Evolutionary conservation across 2,113 vertebrate genomes (phyloP).

Genomic region (Megaleporinus macrocephalus): DNA sequence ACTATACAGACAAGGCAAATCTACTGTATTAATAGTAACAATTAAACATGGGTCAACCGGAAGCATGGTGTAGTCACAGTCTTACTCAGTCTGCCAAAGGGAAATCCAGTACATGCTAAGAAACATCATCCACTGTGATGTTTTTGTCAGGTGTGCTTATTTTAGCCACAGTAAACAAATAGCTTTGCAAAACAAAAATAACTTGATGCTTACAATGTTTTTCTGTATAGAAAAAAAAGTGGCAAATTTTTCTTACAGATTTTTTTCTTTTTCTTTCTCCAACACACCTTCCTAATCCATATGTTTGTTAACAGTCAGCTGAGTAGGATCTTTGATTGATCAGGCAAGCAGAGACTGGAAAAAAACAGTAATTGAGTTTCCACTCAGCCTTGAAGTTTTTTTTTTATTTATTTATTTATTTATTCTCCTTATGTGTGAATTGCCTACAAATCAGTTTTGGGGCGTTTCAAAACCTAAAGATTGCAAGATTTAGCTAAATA

Average conservation of each 20-base stretch:
- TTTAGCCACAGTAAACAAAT: neutral
- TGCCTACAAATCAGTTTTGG: conserved; percentile 63
- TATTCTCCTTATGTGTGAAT: conserved; percentile 60
- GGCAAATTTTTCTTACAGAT: neutral
- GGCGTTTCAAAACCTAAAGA: no score
- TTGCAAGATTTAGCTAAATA: conserved; percentile 45
- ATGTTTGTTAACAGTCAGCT: conserved; percentile 53
- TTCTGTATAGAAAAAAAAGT: neutral
- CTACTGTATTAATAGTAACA: neutral
- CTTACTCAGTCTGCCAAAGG: neutral
- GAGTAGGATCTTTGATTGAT: conserved; percentile 62
- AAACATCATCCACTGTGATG: neutral
- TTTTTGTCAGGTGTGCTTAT: neutral
- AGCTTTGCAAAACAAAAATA: neutral
- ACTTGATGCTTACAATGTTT: neutral
- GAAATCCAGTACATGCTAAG: neutral
- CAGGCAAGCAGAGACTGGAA: conserved; percentile 50
- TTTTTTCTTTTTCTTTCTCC: neutral
- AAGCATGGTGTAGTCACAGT: neutral
- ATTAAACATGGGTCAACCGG: neutral
- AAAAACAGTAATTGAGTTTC: conserved; percentile 60
- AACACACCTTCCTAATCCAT: conserved; percentile 12
- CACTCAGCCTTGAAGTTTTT: conserved; percentile 57
- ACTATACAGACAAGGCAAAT: neutral
- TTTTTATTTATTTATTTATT: no score